phyloP scores from a whole-genome alignment of 2,113 vertebrate genomes.

The Mus spicilegus region DNA sequence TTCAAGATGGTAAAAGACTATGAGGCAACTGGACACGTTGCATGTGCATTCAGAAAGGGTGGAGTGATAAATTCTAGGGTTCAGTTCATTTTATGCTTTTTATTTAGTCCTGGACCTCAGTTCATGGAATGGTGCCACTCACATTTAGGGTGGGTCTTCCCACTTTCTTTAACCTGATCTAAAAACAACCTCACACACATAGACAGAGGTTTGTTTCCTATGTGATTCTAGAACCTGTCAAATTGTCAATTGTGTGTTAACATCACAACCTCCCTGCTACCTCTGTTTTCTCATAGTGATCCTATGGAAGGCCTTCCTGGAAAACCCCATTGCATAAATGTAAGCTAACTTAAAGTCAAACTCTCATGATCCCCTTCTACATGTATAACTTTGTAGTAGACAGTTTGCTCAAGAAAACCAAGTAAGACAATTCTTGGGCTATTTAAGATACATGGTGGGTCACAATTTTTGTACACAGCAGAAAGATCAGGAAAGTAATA shows the following conservation, averaged over 20 bases:
- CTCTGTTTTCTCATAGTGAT: background rate
- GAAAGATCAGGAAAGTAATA: conserved; percentile 7
- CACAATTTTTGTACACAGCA: background rate
- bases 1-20: background rate
- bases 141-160: background rate
- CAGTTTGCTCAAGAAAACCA: conserved; percentile 26
- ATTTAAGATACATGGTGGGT: background rate
- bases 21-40: background rate
- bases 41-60: background rate
- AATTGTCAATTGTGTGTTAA: background rate
- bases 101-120: background rate
- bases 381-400: background rate
- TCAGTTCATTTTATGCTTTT: background rate
- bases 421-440: background rate
- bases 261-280: background rate
- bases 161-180: background rate
- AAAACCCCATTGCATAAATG: background rate
- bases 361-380: background rate
- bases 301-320: background rate
- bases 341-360: conserved; percentile 17
- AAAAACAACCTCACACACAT: background rate
- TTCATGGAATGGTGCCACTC: background rate
- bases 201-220: background rate
- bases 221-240: background rate
- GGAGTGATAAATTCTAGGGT: background rate